phyloP scores from a whole-genome alignment of 2,113 vertebrate species.

The Orycteropus afer region DNA sequence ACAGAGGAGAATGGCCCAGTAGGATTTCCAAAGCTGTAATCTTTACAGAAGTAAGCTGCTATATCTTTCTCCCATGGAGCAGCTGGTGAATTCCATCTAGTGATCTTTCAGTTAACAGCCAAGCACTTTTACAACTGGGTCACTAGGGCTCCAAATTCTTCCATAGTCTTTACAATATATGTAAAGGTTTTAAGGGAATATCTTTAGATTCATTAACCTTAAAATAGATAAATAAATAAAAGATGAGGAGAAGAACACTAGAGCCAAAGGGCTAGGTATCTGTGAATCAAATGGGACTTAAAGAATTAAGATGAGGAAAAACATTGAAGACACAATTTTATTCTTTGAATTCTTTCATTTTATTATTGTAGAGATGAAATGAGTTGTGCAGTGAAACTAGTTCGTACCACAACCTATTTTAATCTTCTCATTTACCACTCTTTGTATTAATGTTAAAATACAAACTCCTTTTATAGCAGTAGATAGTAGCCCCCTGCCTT shows the following conservation, averaged over 20 bases:
- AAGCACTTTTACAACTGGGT: background rate
- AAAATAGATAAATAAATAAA: background rate
- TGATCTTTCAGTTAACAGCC: background rate
- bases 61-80: no score
- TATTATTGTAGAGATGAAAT: background rate
- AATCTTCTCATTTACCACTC: background rate
- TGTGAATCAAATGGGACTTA: background rate
- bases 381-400: background rate
- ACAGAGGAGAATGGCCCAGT: background rate
- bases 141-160: background rate
- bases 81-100: background rate
- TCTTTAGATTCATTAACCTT: background rate
- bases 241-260: background rate
- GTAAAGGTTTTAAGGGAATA: background rate
- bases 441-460: background rate
- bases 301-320: background rate
- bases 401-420: background rate
- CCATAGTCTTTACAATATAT: background rate
- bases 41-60: background rate
- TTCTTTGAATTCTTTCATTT: background rate
- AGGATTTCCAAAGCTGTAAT: background rate
- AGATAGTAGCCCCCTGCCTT: background rate
- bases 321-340: background rate
- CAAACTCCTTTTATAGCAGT: background rate
- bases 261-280: background rate